Evolutionary conservation across 2,888 invertebrate genomes (phyloP), one percentile per base, ranked within the genome.

Genomic region (Volucella zonaria): DNA sequence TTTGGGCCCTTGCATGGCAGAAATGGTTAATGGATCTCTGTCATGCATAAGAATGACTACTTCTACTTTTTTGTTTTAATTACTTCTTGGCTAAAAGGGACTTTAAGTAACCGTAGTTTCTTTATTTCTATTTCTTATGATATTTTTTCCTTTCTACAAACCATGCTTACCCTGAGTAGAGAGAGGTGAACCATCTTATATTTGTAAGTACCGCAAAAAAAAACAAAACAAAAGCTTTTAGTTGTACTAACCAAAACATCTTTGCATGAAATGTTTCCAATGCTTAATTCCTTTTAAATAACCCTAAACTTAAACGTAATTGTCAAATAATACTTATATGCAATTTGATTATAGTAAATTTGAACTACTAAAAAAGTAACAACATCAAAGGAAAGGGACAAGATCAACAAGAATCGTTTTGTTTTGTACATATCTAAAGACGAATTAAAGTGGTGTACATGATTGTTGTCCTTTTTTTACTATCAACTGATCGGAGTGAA

Each of bases 101-200:
- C 87, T 76, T 68, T 87, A 83, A 87, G 82, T 86, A 86, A 81
- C 81, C 52, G 77, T 86, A 78, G 85, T 66, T 82, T 71, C 59
- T 80, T 86, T 70, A 71, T 87, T 79, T 85, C 73, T 82, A 64
- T 82, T 82, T 71, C 64, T 79, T 80, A 23, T 76, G 49, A 74
- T 79, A 73, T 81, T 40, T 82, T 76, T 68, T 61, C 87, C 87
- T 86, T 87, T 77, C 87, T 79, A 85, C 76, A 82, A 79, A 87
- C 86, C 87, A 87, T 87, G 73, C 87, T 82, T 87, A 89, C 87
- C 89, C 90, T 89, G 88, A 87, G 88, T 90, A 92, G 92, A 92
- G 88, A 91, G 90, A 88, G 91, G 90, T 88, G 91, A 92, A 87
- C 90, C 91, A 86, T 89, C 89, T 71, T 90, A 90, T 88, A 89